These are phyloP conservation scores for Uromys caudimaculatus DNA, from an alignment of 2,797 vertebrate genomes.

Conservation along the genomic window DNA sequence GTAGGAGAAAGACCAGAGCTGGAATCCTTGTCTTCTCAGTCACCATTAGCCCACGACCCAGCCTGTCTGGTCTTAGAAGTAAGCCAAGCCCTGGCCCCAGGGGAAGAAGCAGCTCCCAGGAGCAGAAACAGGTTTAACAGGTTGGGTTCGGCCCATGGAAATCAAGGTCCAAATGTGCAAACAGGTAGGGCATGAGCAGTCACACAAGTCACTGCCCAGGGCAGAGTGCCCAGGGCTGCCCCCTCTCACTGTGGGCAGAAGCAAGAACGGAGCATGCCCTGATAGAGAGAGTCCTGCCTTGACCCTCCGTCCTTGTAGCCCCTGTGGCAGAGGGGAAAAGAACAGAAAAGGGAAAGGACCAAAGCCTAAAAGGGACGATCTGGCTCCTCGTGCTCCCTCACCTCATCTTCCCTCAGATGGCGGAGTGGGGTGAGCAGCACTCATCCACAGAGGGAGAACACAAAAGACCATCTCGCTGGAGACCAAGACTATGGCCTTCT, in stretches of 20 bases:
- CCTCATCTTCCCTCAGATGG: background rate
- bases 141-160: constrained; percentile 67
- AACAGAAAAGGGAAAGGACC: background rate
- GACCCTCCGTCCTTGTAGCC: background rate
- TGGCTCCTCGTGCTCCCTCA: background rate
- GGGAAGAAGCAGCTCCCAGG: constrained; percentile 72
- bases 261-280: background rate
- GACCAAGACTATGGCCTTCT: background rate
- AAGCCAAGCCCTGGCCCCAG: constrained; percentile 67
- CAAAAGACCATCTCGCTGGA: background rate
- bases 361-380: background rate
- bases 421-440: background rate
- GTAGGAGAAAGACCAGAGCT: constrained; percentile 5
- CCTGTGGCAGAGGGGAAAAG: background rate
- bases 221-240: background rate
- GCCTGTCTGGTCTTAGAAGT: constrained; percentile 51
- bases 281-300: background rate
- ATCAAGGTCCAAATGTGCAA: constrained; percentile 76
- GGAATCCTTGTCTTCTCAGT: constrained; percentile 11
- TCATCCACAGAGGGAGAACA: background rate
- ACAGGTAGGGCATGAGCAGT: constrained; percentile 34
- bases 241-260: background rate
- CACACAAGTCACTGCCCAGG: constrained; percentile 19
- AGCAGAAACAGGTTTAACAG: constrained; percentile 79
- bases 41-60: constrained; percentile 22